Base-by-base conservation (phyloP, 2,888 invertebrate genomes). In the Rhamphomyia laevipes region DNA sequence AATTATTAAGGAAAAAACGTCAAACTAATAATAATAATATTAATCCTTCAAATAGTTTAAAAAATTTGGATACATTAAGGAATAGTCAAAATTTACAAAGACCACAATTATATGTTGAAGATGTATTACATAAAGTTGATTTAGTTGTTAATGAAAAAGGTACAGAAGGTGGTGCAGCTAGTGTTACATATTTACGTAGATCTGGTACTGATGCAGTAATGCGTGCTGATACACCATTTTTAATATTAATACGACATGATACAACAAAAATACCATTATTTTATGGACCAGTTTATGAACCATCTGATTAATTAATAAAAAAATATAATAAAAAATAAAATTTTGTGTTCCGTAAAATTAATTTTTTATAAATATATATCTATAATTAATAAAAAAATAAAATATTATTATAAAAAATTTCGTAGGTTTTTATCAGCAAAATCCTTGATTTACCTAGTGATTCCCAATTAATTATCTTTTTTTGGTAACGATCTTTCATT, bases 231-330 rank as follows among this genome's bases (percentile, higher is more conserved):
- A 73, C 77, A 44, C 85, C 86, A 0, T 85, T 84, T 61, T 60
- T 82, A 31, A 76, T 84, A 58, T 74, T 83, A 58, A 79, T 85
- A 51, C 73, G 80, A 54, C 77, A 83, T 58, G 77, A 80, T 57
- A 65, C 73, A 5, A 77, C 81, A 6, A 76, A 76, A 54, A 61
- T 80, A 4, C 73, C 80, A 11, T 64, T 82, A 46, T 85, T 85
- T 63, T 83, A 81, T 77, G 84, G 82, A 1, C 70, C 77, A 12
- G 73, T 83, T 4, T 75, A 76, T 53, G 69, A 70, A 48, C 82
- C 82, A n/a, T 7, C 27, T 42, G 6, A 35, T 42, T 23, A 27
- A 21, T 41, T 21, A 21, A 11, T 38, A 38, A 5, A 17, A 7
- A 16, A 2, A 10, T 37, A 37, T 10, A 37, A n/a, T 37, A 15